phyloP scores from a whole-genome alignment of 2,888 invertebrate species.

The Ophonus ardosiacus region DNA sequence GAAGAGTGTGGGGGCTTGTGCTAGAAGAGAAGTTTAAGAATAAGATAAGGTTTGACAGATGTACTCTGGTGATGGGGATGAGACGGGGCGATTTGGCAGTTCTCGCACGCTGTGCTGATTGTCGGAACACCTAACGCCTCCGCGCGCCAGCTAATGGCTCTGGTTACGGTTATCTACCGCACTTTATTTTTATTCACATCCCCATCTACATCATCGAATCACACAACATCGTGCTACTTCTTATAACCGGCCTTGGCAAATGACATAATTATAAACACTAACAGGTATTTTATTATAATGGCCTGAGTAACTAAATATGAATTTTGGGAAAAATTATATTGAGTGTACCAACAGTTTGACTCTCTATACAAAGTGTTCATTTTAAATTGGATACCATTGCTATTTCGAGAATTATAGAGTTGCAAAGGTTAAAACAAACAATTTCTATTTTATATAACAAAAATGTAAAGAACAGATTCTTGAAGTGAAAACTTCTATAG shows the following conservation, averaged over 20 bases:
- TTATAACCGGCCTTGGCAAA: background rate
- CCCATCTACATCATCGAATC: background rate
- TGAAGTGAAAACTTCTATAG: too few species aligned
- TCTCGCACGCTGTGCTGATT: background rate
- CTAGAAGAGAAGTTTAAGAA: slow-evolving; percentile 50
- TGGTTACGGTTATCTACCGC: background rate
- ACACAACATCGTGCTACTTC: background rate
- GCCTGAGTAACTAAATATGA: too few species aligned
- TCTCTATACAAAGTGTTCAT: too few species aligned
- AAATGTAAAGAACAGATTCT: too few species aligned
- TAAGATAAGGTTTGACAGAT: slow-evolving; percentile 61
- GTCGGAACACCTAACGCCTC: background rate
- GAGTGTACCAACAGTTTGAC: too few species aligned
- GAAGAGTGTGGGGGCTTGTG: background rate
- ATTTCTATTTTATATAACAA: too few species aligned
- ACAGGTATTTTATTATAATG: background rate
- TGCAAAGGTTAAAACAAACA: too few species aligned
- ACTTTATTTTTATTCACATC: background rate
- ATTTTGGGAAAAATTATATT: too few species aligned
- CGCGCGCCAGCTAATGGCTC: background rate
- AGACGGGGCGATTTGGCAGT: background rate
- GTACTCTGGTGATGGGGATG: background rate
- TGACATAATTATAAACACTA: background rate
- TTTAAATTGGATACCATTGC: too few species aligned
- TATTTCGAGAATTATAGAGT: too few species aligned